Conservation (phyloP, 1,140 invertebrate species). For the Drosophila mayri region DNA sequence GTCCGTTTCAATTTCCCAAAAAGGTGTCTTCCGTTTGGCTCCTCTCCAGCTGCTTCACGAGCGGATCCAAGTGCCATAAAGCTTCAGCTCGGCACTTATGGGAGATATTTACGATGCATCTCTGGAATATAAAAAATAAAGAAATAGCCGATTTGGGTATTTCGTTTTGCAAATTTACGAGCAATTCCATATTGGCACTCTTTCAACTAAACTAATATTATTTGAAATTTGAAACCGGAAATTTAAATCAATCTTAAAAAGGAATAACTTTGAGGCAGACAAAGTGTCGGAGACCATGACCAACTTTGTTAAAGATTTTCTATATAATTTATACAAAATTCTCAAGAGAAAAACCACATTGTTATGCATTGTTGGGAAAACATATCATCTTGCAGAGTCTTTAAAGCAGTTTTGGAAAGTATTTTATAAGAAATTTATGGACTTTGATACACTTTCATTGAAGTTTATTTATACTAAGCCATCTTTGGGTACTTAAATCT, state of each 20-base stretch:
- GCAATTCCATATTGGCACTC: not conserved
- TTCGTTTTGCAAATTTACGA: not conserved
- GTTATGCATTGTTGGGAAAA: no score
- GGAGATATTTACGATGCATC: constrained; percentile 34
- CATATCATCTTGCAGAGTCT: not conserved
- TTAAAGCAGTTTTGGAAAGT: not conserved
- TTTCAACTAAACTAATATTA: constrained; percentile 8
- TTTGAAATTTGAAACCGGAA: not conserved
- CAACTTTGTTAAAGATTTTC: no score
- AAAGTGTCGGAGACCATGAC: no score
- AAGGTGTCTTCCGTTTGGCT: constrained; percentile 49
- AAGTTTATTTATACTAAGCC: no score
- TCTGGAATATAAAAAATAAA: constrained; percentile 20
- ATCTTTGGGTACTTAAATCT: no score
- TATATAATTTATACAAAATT: not conserved
- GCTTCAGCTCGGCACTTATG: constrained; percentile 37
- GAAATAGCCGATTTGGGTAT: not conserved
- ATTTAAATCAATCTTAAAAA: constrained; percentile 1
- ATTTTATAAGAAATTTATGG: not conserved
- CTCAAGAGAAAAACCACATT: not conserved
- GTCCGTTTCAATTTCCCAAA: constrained; percentile 55
- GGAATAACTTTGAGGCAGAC: no score
- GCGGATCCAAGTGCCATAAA: constrained; percentile 44
- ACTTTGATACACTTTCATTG: not conserved
- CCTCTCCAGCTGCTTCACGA: constrained; percentile 29